Base-by-base conservation (phyloP, 2,113 vertebrate genomes). In the Tringa solitaria region DNA sequence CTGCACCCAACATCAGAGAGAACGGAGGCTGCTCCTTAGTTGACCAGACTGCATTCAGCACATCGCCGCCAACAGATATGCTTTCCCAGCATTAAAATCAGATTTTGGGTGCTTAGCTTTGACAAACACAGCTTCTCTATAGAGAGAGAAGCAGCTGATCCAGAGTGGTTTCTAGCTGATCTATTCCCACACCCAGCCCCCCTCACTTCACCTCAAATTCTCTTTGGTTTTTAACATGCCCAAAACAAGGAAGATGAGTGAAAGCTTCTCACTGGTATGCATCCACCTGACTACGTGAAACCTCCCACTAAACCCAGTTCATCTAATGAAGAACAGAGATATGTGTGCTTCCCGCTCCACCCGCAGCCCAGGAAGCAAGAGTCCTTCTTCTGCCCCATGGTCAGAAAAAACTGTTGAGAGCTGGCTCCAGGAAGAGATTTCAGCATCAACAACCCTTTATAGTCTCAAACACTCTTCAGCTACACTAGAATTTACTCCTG, bases 311-410 rank as follows among this genome's bases (percentile, higher is more conserved):
- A 14, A 53, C 26, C 43, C 18, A 51, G 28, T 39, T 57, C 24
- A 46, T 15, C 17, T 53, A 77, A 64, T 5, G 45, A 45, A 83
- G 56, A 28, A 39, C 43, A 46, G 43, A 70, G 61, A 64, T 6
- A 17, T 18, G 28, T 8, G 0, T 1, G 0, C 20, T 26, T 72
- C 32, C 43, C 1, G 0, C 35, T 72, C 33, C 12, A 57, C 51
- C 12, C 1, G 0, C 28, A 46, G 43, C 28, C 20, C 24, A 26
- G 28, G 20, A 68, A 56, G 21, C 26, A 48, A 51, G 10, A 46
- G 7, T 24, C 30, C 53, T 20, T 43, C 57, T 39, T 39, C 53
- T 27, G 46, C 61, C 48, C 41, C 4, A 0, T 18, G 13, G 37
- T 13, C 43, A 57, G 32, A 85, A 89, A 11, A 54, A 21, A 35